A percentile compares a stretch with the other conserved stretches of the same genome.
Conservation (phyloP, 2,888 invertebrate species). For the Conistra vaccinii region DNA sequence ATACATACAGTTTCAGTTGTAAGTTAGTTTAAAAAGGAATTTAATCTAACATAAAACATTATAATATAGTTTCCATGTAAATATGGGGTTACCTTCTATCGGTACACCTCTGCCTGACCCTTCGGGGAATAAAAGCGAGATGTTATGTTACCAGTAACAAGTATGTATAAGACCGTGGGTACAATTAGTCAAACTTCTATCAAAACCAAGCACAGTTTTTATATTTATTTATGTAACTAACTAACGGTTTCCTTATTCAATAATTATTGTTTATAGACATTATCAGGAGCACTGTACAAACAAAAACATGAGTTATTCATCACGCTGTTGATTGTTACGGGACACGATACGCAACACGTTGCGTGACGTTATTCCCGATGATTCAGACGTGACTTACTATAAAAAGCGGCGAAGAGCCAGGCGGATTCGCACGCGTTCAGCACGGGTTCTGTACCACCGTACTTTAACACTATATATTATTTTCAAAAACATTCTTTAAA, state of each 20-base stretch:
- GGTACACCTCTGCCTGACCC: too few relatives aligned
- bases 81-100: too few relatives aligned
- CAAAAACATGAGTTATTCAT: slow-evolving; percentile 62
- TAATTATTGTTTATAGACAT: neutral
- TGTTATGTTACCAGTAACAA: too few relatives aligned
- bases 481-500: too few relatives aligned
- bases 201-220: neutral
- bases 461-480: too few relatives aligned
- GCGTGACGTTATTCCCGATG: slow-evolving; percentile 65
- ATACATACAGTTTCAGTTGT: too few relatives aligned
- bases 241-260: neutral
- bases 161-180: too few relatives aligned
- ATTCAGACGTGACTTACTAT: slow-evolving; percentile 57
- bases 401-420: neutral
- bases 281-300: slow-evolving; percentile 1
- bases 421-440: too few relatives aligned
- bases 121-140: too few relatives aligned
- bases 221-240: neutral
- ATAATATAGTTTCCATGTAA: too few relatives aligned
- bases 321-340: slow-evolving; percentile 61
- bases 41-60: too few relatives aligned
- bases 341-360: slow-evolving; percentile 54
- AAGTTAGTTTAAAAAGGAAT: too few relatives aligned
- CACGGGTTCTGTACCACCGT: neutral
- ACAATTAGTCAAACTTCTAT: neutral